Percentiles rank a stretch among this genome's conserved stretches.
Evolutionary conservation across 2,797 vertebrate genomes (phyloP).

Genomic region (Aselliscus stoliczkanus): DNA sequence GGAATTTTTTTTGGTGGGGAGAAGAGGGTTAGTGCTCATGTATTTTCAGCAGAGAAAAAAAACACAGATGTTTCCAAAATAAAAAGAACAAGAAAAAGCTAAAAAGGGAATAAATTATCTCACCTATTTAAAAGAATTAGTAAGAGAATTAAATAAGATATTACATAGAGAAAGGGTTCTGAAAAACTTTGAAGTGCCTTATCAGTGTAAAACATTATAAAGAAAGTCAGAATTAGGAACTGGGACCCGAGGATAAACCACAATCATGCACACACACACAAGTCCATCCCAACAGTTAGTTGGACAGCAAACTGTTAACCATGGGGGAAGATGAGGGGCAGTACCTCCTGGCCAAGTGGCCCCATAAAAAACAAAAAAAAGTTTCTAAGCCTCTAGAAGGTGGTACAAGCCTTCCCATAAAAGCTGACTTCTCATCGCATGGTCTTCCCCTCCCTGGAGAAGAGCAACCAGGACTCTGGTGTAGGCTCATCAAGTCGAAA

Average conservation of each 20-base stretch:
- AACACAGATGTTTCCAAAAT: background rate
- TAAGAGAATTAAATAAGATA: background rate
- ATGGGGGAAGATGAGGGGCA: background rate
- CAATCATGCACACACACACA: too few species aligned
- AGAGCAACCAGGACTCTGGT: background rate
- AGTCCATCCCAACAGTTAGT: background rate
- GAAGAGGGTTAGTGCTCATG: fast-evolving
- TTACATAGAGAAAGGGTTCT: background rate
- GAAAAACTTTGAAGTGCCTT: background rate
- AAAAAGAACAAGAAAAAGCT: background rate
- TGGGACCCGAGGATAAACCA: background rate
- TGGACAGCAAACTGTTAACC: background rate
- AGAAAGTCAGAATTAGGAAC: background rate
- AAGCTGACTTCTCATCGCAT: background rate
- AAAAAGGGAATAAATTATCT: background rate
- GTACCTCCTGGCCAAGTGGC: background rate
- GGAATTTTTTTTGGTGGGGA: background rate
- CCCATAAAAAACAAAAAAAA: background rate
- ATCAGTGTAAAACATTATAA: background rate
- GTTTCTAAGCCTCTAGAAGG: background rate
- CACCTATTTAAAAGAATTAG: background rate
- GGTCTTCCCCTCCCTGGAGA: background rate
- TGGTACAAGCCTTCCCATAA: background rate
- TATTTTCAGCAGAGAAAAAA: background rate
- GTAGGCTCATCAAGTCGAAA: background rate